A percentile compares a stretch with the other conserved stretches of the same genome.
phyloP scores from a whole-genome alignment of 1,140 invertebrate genomes.

The Habropoda laboriosa region DNA sequence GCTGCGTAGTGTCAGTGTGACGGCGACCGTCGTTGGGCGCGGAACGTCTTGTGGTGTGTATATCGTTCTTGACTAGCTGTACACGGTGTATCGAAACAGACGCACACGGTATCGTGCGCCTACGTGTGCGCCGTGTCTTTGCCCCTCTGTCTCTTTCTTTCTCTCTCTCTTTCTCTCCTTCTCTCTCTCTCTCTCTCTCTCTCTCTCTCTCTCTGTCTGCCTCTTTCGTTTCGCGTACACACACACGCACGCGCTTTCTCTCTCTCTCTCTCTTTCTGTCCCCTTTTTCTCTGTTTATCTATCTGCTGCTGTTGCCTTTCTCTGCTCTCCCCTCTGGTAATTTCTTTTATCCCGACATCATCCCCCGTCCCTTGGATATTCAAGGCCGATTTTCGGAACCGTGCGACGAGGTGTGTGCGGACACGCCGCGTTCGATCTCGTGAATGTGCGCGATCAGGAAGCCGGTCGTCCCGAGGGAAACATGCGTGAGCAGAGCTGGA shows the following conservation, averaged over 20 bases:
- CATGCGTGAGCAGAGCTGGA: slow-evolving; percentile 58
- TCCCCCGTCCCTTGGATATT: not conserved
- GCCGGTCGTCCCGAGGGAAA: slow-evolving; percentile 53
- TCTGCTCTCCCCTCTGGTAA: not conserved
- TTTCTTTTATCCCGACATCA: not conserved
- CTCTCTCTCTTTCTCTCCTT: not conserved
- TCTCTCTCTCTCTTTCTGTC: not conserved
- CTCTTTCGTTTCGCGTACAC: not conserved
- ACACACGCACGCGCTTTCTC: not conserved
- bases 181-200: not conserved
- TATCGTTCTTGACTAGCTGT: not conserved
- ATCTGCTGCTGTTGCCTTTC: slow-evolving; percentile 2
- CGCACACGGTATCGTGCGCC: not conserved
- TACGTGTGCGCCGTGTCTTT: slow-evolving; percentile 3
- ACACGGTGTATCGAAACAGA: not conserved
- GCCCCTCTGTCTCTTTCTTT: not conserved
- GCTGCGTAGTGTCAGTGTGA: slow-evolving; percentile 54
- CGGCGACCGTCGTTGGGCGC: slow-evolving; percentile 54
- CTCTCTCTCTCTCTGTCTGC: slow-evolving; percentile 1
- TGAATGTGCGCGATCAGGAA: slow-evolving; percentile 57
- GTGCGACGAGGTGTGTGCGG: slow-evolving; percentile 29
- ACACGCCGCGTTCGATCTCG: slow-evolving; percentile 25
- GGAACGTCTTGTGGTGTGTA: slow-evolving; percentile 21
- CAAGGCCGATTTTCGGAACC: slow-evolving; percentile 6
- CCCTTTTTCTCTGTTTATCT: not conserved